These are phyloP conservation scores for Harmothoe impar DNA, from an alignment of 2,888 invertebrate species.

Conservation along the genomic window DNA sequence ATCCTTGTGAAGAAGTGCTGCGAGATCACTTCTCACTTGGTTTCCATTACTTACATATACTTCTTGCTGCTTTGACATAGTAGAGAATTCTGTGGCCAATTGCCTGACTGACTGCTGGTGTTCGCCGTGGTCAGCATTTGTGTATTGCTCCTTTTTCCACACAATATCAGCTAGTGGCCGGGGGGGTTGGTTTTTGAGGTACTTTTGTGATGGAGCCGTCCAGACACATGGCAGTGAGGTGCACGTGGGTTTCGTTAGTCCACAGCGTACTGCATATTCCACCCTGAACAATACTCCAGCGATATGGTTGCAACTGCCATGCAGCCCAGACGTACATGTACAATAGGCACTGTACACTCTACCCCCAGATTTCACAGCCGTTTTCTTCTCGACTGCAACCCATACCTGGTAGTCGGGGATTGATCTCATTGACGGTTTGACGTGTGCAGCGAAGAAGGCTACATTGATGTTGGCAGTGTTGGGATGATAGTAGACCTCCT, in stretches of 20 bases:
- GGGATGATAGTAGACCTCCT: background rate
- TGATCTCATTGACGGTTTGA: background rate
- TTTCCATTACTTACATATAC: background rate
- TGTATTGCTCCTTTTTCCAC: background rate
- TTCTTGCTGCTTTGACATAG: background rate
- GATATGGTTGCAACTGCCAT: background rate
- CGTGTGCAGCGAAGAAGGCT: background rate
- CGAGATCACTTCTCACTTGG: background rate
- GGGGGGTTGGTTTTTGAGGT: background rate
- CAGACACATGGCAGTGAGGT: background rate
- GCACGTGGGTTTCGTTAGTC: background rate
- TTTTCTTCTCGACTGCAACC: background rate
- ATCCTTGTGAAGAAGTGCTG: background rate
- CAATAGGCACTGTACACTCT: background rate
- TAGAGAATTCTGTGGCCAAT: background rate
- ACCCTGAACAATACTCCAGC: background rate
- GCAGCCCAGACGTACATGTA: background rate
- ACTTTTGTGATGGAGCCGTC: background rate
- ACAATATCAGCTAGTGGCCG: background rate
- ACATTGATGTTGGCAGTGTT: background rate
- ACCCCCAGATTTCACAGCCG: background rate
- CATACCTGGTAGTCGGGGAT: background rate
- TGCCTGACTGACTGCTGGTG: background rate
- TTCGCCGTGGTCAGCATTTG: background rate
- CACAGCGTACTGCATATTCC: conserved; percentile 9